These are phyloP conservation scores for Tipula helvola DNA, from an alignment of 2,888 invertebrate species.

Conservation along the genomic window DNA sequence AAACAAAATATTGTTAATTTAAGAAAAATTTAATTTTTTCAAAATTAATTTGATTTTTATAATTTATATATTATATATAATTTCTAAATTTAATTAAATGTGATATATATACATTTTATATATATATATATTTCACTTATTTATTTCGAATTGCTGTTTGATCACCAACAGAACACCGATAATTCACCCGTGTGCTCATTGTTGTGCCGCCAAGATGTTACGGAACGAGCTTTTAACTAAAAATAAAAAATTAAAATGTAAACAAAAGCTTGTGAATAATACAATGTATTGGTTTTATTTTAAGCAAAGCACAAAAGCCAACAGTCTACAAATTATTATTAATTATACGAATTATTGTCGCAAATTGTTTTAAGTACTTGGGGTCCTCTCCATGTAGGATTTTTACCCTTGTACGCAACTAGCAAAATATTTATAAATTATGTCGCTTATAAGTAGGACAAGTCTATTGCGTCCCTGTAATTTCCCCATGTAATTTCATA, in stretches of 20 bases:
- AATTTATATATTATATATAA: neutral
- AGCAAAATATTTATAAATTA: too few species aligned
- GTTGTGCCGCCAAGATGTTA: slow-evolving; percentile 61
- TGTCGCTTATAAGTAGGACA: too few species aligned
- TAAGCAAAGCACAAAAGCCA: neutral
- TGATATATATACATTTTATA: neutral
- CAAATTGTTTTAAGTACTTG: too few species aligned
- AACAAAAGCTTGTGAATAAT: slow-evolving; percentile 16
- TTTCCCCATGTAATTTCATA: too few species aligned
- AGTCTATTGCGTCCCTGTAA: too few species aligned
- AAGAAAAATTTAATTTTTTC: neutral
- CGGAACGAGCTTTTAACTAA: slow-evolving; percentile 63
- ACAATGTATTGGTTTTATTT: neutral
- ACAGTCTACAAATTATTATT: too few species aligned
- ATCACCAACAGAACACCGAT: slow-evolving; percentile 73
- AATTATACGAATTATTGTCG: too few species aligned
- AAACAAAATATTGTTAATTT: neutral
- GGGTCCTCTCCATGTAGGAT: too few species aligned
- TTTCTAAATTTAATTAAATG: neutral
- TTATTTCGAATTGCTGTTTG: slow-evolving; percentile 16
- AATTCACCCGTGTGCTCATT: slow-evolving; percentile 59
- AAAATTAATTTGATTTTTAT: neutral
- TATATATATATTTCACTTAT: neutral
- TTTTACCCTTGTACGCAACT: too few species aligned
- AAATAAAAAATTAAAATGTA: slow-evolving; percentile 26